phyloP scores from a whole-genome alignment of 2,888 invertebrate species.

The Cheilosia scutellata region DNA sequence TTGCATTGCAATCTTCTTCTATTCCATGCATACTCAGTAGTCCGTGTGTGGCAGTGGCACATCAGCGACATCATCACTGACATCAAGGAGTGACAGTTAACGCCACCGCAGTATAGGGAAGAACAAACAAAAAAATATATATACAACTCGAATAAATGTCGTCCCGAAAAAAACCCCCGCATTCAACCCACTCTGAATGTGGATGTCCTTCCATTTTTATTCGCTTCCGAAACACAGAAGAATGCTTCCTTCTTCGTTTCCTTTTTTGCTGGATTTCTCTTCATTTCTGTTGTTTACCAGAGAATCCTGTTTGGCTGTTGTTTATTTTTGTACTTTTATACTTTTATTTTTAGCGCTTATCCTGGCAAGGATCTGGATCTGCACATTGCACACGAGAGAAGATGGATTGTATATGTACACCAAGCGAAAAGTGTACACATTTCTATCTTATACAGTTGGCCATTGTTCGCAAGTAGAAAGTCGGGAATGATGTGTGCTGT shows the following conservation, averaged over 20 bases:
- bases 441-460: slow-evolving; percentile 33
- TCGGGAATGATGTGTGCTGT: slow-evolving; percentile 11
- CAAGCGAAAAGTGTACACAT: slow-evolving; percentile 61
- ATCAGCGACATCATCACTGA: slow-evolving; percentile 56
- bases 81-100: slow-evolving; percentile 61
- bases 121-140: slow-evolving; percentile 43
- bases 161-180: not conserved
- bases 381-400: slow-evolving; percentile 62
- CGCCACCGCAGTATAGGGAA: slow-evolving; percentile 29
- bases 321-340: not conserved
- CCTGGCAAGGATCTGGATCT: slow-evolving; percentile 64
- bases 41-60: slow-evolving; percentile 1
- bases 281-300: slow-evolving; percentile 24
- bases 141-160: slow-evolving; percentile 50
- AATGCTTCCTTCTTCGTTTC: slow-evolving; percentile 60
- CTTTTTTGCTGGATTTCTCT: slow-evolving; percentile 42
- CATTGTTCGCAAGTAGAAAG: slow-evolving; percentile 40
- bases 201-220: slow-evolving; percentile 64
- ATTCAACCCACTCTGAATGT: not conserved
- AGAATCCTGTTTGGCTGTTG: slow-evolving; percentile 23
- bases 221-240: slow-evolving; percentile 66
- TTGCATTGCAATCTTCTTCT: slow-evolving; percentile 13
- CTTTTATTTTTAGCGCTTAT: slow-evolving; percentile 45
- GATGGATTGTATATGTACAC: slow-evolving; percentile 59
- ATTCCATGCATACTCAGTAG: slow-evolving; percentile 44